Evolutionary conservation across 2,888 invertebrate species (phyloP).

Genomic region (Tridacna crocea): DNA sequence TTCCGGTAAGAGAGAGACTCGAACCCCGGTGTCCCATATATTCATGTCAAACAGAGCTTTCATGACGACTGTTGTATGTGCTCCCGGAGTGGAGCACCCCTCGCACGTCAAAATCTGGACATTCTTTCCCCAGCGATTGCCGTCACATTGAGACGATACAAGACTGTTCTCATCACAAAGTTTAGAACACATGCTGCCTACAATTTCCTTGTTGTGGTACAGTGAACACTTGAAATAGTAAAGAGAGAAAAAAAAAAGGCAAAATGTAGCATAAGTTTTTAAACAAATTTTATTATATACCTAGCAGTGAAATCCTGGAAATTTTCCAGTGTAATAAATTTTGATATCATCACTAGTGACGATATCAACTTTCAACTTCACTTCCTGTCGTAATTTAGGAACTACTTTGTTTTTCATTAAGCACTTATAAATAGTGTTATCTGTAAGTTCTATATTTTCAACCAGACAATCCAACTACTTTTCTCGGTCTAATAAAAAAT

Average conservation of each 20-base stretch:
- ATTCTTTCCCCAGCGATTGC: not conserved
- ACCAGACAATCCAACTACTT: no score
- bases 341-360: no score
- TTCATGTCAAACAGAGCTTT: not conserved
- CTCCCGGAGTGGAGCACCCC: not conserved
- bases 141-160: not conserved
- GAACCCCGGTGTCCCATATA: not conserved
- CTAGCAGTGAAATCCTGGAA: no score
- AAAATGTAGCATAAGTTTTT: no score
- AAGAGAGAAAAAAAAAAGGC: not conserved
- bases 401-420: no score
- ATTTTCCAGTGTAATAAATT: no score
- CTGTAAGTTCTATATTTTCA: no score
- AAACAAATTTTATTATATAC: no score
- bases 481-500: no score
- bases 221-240: not conserved
- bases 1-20: not conserved
- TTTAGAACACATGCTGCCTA: slow-evolving; percentile 2
- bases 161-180: slow-evolving; percentile 10
- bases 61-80: not conserved
- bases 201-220: not conserved
- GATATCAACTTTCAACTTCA: no score
- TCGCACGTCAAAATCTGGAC: slow-evolving; percentile 3
- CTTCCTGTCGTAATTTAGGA: no score
- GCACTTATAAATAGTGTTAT: no score